Evolutionary conservation across 2,113 vertebrate genomes (phyloP).

Genomic region (Prunella fulvescens): DNA sequence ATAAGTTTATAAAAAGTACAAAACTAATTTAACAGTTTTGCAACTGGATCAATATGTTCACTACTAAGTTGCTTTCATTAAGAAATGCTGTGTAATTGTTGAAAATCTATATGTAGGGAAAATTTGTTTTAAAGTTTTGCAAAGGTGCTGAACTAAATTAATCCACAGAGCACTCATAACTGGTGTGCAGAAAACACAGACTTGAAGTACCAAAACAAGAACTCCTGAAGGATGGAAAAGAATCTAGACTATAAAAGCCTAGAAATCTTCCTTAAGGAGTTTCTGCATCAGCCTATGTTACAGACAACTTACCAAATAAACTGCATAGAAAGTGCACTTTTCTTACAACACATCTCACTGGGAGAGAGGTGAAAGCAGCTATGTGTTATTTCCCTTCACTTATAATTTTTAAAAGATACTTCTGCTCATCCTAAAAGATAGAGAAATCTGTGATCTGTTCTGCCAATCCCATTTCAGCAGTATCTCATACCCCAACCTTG

Average conservation of each 20-base stretch:
- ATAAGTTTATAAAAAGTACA: not conserved
- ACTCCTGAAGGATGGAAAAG: not conserved
- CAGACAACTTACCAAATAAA: not conserved
- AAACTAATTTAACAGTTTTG: not conserved
- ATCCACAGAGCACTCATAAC: not conserved
- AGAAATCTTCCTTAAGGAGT: not conserved
- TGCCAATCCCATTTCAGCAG: not conserved
- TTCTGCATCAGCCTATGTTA: not conserved
- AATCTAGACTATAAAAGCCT: not conserved
- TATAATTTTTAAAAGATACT: not conserved
- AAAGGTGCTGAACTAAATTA: not conserved
- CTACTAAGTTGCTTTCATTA: not conserved
- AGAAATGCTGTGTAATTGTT: not conserved
- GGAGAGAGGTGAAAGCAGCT: not conserved
- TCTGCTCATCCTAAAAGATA: not conserved
- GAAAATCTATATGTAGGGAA: not conserved
- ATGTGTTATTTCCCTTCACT: not conserved
- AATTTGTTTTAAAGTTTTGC: not conserved
- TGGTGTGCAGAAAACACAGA: not conserved
- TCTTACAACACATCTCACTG: not conserved
- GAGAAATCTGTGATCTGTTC: not conserved
- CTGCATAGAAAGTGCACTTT: not conserved
- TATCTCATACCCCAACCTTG: not conserved
- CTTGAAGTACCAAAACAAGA: not conserved
- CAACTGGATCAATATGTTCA: not conserved